Conservation (phyloP, 2,888 invertebrate species). For the Phengaris arion region DNA sequence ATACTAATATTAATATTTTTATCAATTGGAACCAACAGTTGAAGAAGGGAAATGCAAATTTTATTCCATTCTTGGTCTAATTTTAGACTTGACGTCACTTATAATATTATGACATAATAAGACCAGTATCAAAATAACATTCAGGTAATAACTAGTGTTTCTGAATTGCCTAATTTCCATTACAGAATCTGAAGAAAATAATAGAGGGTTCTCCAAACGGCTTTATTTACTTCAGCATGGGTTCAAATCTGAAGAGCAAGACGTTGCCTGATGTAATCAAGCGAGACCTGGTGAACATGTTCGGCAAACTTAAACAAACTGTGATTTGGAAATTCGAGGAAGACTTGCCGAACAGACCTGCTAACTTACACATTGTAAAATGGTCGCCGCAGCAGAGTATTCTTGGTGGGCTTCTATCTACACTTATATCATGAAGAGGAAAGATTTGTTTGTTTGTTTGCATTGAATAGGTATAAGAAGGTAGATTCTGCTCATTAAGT, state of each 20-base stretch:
- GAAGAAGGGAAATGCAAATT: no score
- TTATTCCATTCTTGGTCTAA: no score
- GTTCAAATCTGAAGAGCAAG: constrained; percentile 53
- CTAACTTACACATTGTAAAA: constrained; percentile 54
- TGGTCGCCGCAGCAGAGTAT: constrained; percentile 55
- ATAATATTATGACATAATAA: no score
- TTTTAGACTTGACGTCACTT: no score
- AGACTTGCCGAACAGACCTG: constrained; percentile 45
- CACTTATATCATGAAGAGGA: not conserved
- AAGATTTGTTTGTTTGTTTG: not conserved
- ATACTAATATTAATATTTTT: no score
- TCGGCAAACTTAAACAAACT: constrained; percentile 55
- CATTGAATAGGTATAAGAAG: no score
- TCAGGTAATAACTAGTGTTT: not conserved
- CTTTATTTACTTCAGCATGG: constrained; percentile 63
- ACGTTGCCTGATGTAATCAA: constrained; percentile 48
- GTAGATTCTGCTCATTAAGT: no score
- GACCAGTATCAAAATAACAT: no score
- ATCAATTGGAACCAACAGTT: no score
- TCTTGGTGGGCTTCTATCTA: not conserved
- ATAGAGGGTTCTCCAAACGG: constrained; percentile 56
- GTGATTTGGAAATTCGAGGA: constrained; percentile 65
- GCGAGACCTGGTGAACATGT: constrained; percentile 49
- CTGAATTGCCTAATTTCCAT: not conserved
- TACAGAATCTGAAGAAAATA: constrained; percentile 51